Percentiles rank a stretch among this genome's conserved stretches.
These are phyloP conservation scores for Centruroides sculpturatus DNA, from an alignment of 1,140 invertebrate genomes.

Conservation along the genomic window DNA sequence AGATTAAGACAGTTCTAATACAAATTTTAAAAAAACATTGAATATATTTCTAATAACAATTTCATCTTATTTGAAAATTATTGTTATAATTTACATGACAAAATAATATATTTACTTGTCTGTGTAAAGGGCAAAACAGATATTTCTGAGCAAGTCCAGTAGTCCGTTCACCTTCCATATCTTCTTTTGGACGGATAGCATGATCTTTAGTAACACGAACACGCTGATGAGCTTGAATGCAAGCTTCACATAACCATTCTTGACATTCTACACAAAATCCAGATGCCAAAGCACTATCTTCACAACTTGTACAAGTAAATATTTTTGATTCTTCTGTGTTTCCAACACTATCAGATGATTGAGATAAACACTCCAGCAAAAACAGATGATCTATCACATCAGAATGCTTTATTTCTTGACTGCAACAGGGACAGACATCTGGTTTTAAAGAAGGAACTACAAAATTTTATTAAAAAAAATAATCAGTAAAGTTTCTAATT, in stretches of 20 bases:
- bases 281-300: slow-evolving; percentile 59
- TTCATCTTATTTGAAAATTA: no score
- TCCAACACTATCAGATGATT: slow-evolving; percentile 21
- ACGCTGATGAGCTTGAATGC: slow-evolving; percentile 59
- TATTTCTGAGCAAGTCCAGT: slow-evolving; percentile 37
- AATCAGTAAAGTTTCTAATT: no score
- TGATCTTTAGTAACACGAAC: slow-evolving; percentile 86
- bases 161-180: slow-evolving; percentile 44
- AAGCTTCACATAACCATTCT: slow-evolving; percentile 79
- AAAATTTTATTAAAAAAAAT: no score
- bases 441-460: slow-evolving; percentile 10
- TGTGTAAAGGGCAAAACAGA: slow-evolving; percentile 56
- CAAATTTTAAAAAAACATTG: no score
- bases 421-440: slow-evolving; percentile 35
- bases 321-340: slow-evolving; percentile 35
- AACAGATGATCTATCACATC: slow-evolving; percentile 62
- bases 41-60: no score
- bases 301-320: slow-evolving; percentile 62
- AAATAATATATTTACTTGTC: slow-evolving; percentile 35
- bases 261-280: slow-evolving; percentile 77
- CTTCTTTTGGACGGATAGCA: slow-evolving; percentile 67
- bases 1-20: no score
- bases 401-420: slow-evolving; percentile 41
- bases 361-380: slow-evolving; percentile 40
- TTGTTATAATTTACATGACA: background rate